Conservation (phyloP, 1,140 invertebrate genomes). For the Rhopalosiphum padi region DNA sequence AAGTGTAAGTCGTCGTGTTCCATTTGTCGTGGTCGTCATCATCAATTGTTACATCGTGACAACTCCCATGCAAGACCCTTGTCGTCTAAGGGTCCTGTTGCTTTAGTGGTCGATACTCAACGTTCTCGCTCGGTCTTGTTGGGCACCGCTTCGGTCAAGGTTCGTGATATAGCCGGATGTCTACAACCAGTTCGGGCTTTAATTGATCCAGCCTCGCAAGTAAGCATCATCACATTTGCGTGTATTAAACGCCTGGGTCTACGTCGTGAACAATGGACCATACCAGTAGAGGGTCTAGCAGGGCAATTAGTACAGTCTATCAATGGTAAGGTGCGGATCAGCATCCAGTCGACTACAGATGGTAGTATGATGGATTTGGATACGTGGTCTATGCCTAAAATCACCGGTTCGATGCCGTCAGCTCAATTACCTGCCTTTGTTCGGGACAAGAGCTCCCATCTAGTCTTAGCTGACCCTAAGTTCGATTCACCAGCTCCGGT, state of each 20-base stretch:
- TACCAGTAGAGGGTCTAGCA: not conserved
- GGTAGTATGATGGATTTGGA: too few relatives aligned
- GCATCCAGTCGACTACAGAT: too few relatives aligned
- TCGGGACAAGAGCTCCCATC: too few relatives aligned
- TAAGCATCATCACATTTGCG: not conserved
- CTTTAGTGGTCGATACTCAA: too few relatives aligned
- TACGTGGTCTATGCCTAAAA: too few relatives aligned
- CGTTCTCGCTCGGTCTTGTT: not conserved
- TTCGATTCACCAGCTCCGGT: conserved; percentile 22
- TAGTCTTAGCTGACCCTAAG: conserved; percentile 10
- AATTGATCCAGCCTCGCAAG: not conserved
- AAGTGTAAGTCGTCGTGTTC: too few relatives aligned
- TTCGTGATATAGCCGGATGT: not conserved
- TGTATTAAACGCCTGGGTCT: not conserved
- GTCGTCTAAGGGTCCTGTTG: not conserved
- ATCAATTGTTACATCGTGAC: too few relatives aligned
- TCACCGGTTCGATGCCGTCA: too few relatives aligned
- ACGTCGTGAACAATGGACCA: not conserved
- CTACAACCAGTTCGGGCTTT: not conserved
- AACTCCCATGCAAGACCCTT: too few relatives aligned
- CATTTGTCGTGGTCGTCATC: too few relatives aligned
- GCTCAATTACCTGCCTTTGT: too few relatives aligned
- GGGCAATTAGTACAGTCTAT: not conserved
- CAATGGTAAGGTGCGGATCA: not conserved
- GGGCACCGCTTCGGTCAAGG: not conserved